A percentile compares a stretch with the other conserved stretches of the same genome.
These are phyloP conservation scores for Carterocephalus palaemon DNA, from an alignment of 2,888 invertebrate species.

Conservation along the genomic window DNA sequence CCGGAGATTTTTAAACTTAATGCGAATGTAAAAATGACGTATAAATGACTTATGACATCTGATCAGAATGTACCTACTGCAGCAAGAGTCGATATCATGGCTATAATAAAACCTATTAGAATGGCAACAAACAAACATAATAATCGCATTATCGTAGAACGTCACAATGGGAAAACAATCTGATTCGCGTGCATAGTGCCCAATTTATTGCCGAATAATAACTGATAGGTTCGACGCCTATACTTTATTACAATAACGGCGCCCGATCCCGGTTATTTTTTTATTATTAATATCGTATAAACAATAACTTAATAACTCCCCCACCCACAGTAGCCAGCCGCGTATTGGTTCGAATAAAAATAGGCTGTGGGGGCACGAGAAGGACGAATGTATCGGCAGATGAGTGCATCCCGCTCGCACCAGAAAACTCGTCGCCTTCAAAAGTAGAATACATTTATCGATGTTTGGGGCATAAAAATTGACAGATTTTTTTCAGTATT, in stretches of 20 bases:
- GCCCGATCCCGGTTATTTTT: constrained; percentile 60
- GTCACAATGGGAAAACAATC: constrained; percentile 58
- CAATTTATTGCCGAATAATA: constrained; percentile 60
- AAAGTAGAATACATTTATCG: constrained; percentile 76
- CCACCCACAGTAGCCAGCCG: constrained; percentile 64
- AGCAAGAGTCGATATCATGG: background rate
- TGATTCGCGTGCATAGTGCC: constrained; percentile 55
- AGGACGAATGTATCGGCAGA: constrained; percentile 50
- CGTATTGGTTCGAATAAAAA: constrained; percentile 71
- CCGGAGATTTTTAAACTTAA: too few relatives aligned
- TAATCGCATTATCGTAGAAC: constrained; percentile 53
- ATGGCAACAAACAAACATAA: constrained; percentile 51
- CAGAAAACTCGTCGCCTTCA: constrained; percentile 70
- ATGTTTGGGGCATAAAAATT: constrained; percentile 79
- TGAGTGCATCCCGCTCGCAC: constrained; percentile 45
- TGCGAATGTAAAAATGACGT: too few relatives aligned
- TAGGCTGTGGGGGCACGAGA: constrained; percentile 70
- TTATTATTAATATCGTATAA: constrained; percentile 75
- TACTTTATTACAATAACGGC: constrained; percentile 59
- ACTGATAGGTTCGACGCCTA: constrained; percentile 43
- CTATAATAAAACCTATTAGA: constrained; percentile 11
- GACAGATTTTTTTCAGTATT: constrained; percentile 79
- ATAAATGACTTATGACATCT: too few relatives aligned
- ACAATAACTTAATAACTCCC: constrained; percentile 77
- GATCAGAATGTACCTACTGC: background rate